phyloP scores from a whole-genome alignment of 1,140 invertebrate species.

The Cyclina sinensis region DNA sequence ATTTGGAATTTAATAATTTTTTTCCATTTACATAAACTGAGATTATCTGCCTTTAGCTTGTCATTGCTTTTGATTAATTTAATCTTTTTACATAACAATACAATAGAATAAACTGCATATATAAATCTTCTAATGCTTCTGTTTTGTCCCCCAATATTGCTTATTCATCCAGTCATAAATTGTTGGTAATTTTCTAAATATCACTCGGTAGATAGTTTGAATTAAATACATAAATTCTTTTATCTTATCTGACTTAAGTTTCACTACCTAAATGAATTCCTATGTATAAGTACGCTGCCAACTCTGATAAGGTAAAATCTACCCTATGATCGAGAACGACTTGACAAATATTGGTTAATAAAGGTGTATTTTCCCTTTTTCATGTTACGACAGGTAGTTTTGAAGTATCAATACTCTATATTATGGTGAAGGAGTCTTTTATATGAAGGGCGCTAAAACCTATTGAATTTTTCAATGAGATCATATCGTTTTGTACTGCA shows the following conservation, averaged over 20 bases:
- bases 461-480: slow-evolving; percentile 50
- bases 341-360: slow-evolving; percentile 48
- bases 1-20: too few relatives aligned
- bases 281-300: neutral
- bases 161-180: slow-evolving; percentile 1
- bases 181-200: neutral
- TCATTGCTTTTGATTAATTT: too few relatives aligned
- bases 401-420: slow-evolving; percentile 13
- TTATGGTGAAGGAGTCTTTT: slow-evolving; percentile 39
- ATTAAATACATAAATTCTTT: slow-evolving; percentile 27
- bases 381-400: slow-evolving; percentile 25
- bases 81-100: too few relatives aligned
- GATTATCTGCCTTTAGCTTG: too few relatives aligned
- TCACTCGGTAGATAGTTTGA: neutral
- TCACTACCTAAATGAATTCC: slow-evolving; percentile 4
- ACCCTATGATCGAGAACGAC: neutral
- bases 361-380: slow-evolving; percentile 45
- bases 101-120: too few relatives aligned
- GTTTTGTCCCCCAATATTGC: neutral
- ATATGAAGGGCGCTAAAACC: slow-evolving; percentile 26
- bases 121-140: too few relatives aligned
- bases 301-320: slow-evolving; percentile 30
- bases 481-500: slow-evolving; percentile 38
- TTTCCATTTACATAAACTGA: too few relatives aligned
- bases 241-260: slow-evolving; percentile 13